These are phyloP conservation scores for Gambelia wislizenii DNA, from an alignment of 2,797 vertebrate genomes.

Conservation along the genomic window DNA sequence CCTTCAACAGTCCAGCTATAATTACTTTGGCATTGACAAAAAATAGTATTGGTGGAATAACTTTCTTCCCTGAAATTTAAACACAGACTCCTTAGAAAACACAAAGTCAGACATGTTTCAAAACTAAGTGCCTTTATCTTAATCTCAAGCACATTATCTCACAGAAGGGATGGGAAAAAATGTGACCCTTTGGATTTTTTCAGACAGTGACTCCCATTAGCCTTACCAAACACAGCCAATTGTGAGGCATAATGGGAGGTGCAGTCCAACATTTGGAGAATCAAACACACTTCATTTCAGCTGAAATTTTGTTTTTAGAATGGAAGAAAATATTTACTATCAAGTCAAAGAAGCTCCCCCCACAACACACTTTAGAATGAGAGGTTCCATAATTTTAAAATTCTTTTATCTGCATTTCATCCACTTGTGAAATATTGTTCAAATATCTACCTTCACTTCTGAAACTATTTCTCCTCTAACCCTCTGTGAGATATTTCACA, in stretches of 20 bases:
- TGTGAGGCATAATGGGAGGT: not conserved
- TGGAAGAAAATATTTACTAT: not conserved
- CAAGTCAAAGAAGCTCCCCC: constrained; percentile 24
- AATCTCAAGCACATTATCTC: not conserved
- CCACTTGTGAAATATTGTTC: not conserved
- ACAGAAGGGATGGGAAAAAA: not conserved
- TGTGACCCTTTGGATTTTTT: not conserved
- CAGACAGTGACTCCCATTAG: no score
- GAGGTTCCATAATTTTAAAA: not conserved
- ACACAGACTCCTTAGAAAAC: not conserved
- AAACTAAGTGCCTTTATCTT: not conserved
- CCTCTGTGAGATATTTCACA: not conserved
- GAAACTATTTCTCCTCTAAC: not conserved
- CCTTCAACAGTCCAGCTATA: constrained; percentile 1
- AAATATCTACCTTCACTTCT: not conserved
- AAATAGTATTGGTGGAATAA: not conserved
- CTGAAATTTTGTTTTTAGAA: not conserved
- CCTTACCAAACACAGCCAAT: not conserved
- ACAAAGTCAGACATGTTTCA: not conserved
- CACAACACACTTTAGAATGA: not conserved
- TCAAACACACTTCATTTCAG: not conserved
- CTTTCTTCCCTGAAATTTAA: not conserved
- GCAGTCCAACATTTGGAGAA: not conserved
- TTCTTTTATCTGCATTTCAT: not conserved
- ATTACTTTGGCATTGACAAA: constrained; percentile 51